Evolutionary conservation across 2,113 vertebrate genomes (phyloP).

Genomic region (Rattus norvegicus): GRCr8 NC_086026.1:113694501-113695000

Average conservation of each 20-base stretch:
- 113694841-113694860: not conserved
- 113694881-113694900: not conserved
- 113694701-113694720: not conserved
- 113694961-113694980: not conserved
- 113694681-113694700: not conserved
- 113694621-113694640: not conserved
- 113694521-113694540: conserved; percentile 31
- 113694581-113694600: not conserved
- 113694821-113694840: not conserved
- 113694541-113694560: conserved; percentile 12
- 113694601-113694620: conserved; percentile 19
- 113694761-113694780: not conserved
- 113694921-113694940: not conserved
- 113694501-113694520: conserved; percentile 5
- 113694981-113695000: conserved; percentile 33
- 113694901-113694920: not conserved
- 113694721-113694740: not conserved
- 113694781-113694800: not conserved
- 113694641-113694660: not conserved
- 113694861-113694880: not conserved
- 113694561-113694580: conserved; percentile 2
- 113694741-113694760: not conserved
- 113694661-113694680: not conserved
- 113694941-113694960: not conserved
- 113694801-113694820: not conserved